A percentile compares a stretch with the other conserved stretches of the same genome.
phyloP scores from a whole-genome alignment of 1,140 invertebrate species.

The Conus ventricosus region DNA sequence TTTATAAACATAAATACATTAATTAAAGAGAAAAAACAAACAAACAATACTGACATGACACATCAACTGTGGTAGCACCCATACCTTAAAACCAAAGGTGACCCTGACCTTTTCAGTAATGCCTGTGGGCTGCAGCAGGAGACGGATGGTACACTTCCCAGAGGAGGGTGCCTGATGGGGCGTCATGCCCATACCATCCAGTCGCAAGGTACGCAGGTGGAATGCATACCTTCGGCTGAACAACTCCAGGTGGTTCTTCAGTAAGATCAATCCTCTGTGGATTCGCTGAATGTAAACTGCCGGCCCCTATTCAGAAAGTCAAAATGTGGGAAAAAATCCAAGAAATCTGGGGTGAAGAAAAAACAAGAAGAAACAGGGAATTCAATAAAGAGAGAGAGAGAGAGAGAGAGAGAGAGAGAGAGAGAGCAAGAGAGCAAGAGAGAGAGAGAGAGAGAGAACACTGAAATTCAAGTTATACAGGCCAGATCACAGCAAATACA shows the following conservation, averaged over 20 bases:
- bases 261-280: constrained; percentile 88
- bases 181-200: constrained; percentile 86
- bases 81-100: no score
- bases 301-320: constrained; percentile 73
- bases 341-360: neutral
- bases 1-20: no score
- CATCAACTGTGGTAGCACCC: no score
- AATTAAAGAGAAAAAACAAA: no score
- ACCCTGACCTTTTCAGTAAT: constrained; percentile 78
- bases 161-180: constrained; percentile 77
- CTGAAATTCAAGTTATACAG: no score
- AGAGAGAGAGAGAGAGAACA: no score
- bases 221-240: constrained; percentile 85
- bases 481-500: no score
- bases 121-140: constrained; percentile 90
- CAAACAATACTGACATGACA: no score
- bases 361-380: no score
- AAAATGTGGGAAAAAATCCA: no score
- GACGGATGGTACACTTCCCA: constrained; percentile 81
- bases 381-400: no score
- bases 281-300: constrained; percentile 91
- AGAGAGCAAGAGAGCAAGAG: neutral
- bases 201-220: constrained; percentile 78
- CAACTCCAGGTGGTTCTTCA: constrained; percentile 94
- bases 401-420: no score